Conservation (phyloP, 2,797 vertebrate genomes). For the Remorina albescens region DNA sequence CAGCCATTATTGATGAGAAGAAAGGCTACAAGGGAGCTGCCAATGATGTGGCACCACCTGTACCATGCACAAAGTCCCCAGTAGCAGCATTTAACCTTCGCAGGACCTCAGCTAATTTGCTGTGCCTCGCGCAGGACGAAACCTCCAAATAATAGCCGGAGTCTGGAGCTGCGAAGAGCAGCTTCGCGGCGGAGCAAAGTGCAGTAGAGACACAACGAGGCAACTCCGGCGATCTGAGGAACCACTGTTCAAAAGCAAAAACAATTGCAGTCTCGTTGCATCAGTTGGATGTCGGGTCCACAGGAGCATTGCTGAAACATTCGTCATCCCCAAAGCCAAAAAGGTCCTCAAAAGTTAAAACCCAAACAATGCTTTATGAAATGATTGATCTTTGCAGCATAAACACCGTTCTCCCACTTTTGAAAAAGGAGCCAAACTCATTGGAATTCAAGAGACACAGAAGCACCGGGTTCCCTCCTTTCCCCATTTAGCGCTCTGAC, state of each 20-base stretch:
- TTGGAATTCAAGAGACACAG: conserved; percentile 70
- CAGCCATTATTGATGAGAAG: conserved; percentile 40
- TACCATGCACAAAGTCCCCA: conserved; percentile 47
- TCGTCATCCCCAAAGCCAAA: conserved; percentile 84
- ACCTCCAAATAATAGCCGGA: conserved; percentile 48
- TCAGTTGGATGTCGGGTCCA: conserved; percentile 81
- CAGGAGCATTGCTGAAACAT: conserved; percentile 83
- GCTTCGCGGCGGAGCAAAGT: conserved; percentile 42
- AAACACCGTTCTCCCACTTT: conserved; percentile 63
- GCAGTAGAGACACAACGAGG: conserved; percentile 44
- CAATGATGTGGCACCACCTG: conserved; percentile 33
- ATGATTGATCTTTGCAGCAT: conserved; percentile 79
- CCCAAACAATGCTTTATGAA: conserved; percentile 81
- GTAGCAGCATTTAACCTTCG: conserved; percentile 70
- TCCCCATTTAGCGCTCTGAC: conserved; percentile 68
- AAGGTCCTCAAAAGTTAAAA: conserved; percentile 85
- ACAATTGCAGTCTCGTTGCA: conserved; percentile 85
- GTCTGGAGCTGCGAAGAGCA: conserved; percentile 45
- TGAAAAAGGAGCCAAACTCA: conserved; percentile 48
- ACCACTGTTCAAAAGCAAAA: conserved; percentile 79
- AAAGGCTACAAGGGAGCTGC: conserved; percentile 30
- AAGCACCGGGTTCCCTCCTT: conserved; percentile 61
- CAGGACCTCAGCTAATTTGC: conserved; percentile 65
- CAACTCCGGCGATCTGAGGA: conserved; percentile 75
- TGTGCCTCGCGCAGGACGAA: conserved; percentile 40